Base-by-base conservation (phyloP, 2,888 invertebrate genomes). In the Candidula unifasciata region DNA sequence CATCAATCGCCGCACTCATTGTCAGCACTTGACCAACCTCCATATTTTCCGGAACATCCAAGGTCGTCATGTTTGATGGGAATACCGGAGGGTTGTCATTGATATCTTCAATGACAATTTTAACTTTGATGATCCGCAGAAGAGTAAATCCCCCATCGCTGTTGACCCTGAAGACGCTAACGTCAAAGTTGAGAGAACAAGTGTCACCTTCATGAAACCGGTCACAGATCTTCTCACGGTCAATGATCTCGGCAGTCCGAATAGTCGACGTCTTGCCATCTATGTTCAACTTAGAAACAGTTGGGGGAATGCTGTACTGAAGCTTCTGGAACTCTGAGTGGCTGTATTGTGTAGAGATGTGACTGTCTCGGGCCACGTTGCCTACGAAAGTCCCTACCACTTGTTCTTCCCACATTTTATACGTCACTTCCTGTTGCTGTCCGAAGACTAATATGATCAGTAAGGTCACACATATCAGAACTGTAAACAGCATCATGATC, bases 11-110 rank as follows among this genome's bases (percentile, higher is more conserved):
- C 60, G 89, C 89, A 71, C 89, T 89, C 64, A 89, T 88, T 18
- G 84, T 87, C 60, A 90, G 88, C 8, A 87, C 85, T 27, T 89
- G 88, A 27, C 87, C 88, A 16, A 88, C 82, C 10, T 88, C 87
- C 6, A 89, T 84, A 0, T 89, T 88, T 85, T 91, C 91, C 3
- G 90, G 88, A 8, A 91, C 88, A 35, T 88, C 88, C 27, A 90
- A 82, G 6, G 86, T 86, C 16, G 90, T 84, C 35, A 78, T 71
- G 13, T 84, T 82, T 8, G 85, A 77, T 24, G 90, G 90, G 84
- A 91, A 90, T 6, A 76, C 73, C 35, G 91, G 91, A 2, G 88
- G 85, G 86, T 91, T 90, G 77, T 91, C 91, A 79, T 91, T 91
- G 27, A 90, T 89, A 82, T 90, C 91, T 10, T 86, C 83, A 27